Percentiles rank a stretch among this genome's conserved stretches.
Conservation (phyloP, 2,888 invertebrate species). For the Anticlea derivata region DNA sequence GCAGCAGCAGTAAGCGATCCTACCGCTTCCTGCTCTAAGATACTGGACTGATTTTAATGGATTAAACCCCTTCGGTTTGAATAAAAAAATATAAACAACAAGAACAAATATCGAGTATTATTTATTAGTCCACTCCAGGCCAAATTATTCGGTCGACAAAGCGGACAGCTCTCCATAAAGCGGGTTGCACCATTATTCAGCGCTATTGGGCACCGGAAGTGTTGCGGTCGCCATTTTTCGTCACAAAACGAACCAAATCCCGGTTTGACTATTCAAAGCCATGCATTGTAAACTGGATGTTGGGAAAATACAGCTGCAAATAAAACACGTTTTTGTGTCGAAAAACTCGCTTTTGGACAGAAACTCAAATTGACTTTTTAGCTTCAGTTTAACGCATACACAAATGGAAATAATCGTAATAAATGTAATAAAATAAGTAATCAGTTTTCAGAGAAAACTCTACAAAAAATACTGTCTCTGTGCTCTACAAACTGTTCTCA, state of each 20-base stretch:
- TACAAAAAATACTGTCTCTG: no score
- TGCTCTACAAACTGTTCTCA: constrained; percentile 1
- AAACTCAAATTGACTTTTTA: background rate
- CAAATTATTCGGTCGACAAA: background rate
- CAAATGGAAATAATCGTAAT: no score
- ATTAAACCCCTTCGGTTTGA: no score
- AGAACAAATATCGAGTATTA: background rate
- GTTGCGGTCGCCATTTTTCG: constrained; percentile 9
- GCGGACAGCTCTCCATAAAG: background rate
- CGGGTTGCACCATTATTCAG: constrained; percentile 1
- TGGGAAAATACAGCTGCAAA: background rate
- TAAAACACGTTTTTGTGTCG: background rate
- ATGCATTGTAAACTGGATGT: constrained; percentile 4
- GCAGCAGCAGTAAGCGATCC: no score
- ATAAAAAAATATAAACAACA: background rate
- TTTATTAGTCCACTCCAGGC: background rate
- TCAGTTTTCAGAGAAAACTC: no score
- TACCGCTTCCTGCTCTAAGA: no score
- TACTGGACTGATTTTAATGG: no score
- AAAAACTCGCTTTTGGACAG: background rate
- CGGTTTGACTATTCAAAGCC: constrained; percentile 9
- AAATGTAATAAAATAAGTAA: no score
- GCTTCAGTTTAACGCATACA: no score
- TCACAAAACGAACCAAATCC: constrained; percentile 6
- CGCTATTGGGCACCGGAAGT: constrained; percentile 6